Conservation (phyloP, 2,888 invertebrate species). For the Dione vanillae region DNA sequence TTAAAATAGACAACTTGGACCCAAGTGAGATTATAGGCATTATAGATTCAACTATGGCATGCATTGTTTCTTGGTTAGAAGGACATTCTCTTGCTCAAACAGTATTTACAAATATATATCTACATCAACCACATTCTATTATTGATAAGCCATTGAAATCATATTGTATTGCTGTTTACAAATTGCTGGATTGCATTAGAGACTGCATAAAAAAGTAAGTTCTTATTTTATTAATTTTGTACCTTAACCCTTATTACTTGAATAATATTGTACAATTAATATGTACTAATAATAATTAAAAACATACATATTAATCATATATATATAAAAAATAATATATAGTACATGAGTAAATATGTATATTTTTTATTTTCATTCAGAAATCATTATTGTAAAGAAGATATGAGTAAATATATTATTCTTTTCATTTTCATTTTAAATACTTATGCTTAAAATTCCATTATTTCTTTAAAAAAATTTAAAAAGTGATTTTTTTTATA, state of each 20-base stretch:
- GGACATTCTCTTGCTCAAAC: slow-evolving; percentile 98
- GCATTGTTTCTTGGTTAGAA: slow-evolving; percentile 98
- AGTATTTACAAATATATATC: slow-evolving; percentile 97
- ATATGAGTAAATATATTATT: no score
- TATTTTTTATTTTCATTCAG: no score
- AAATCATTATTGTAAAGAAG: no score
- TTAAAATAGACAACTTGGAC: slow-evolving; percentile 91
- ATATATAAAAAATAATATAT: no score
- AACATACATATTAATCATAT: no score
- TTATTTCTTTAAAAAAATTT: no score
- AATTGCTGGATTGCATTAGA: slow-evolving; percentile 94
- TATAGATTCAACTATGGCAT: slow-evolving; percentile 96
- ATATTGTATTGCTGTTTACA: slow-evolving; percentile 94
- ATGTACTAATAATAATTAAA: no score
- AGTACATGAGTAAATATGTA: no score
- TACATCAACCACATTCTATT: slow-evolving; percentile 95
- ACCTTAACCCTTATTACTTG: background rate
- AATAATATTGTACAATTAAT: no score
- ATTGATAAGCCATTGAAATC: slow-evolving; percentile 92
- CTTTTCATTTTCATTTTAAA: no score
- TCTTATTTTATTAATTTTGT: slow-evolving; percentile 22
- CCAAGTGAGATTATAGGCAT: slow-evolving; percentile 94
- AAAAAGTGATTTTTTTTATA: no score
- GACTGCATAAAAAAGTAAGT: slow-evolving; percentile 93
- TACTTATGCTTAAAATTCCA: no score